Conservation (phyloP, 2,888 invertebrate genomes). For the Trimorus sp. region DNA sequence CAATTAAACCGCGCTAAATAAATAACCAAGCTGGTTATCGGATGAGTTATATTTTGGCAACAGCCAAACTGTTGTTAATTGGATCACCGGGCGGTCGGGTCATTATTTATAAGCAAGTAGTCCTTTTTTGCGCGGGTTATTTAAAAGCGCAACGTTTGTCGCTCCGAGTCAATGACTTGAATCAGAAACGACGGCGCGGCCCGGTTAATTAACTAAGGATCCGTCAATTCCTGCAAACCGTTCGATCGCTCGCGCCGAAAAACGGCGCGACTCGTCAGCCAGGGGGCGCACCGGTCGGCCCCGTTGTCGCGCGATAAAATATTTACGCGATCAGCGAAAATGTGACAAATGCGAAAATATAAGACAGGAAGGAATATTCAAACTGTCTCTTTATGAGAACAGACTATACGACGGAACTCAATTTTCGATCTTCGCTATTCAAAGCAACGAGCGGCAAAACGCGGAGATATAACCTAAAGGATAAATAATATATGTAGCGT, state of each 20-base stretch:
- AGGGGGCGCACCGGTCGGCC: neutral
- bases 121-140: conserved; percentile 5
- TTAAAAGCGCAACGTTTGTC: neutral
- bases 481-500: conserved; percentile 58
- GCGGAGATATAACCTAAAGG: conserved; percentile 46
- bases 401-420: conserved; percentile 50
- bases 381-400: conserved; percentile 54
- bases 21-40: conserved; percentile 17
- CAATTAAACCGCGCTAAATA: conserved; percentile 30
- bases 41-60: conserved; percentile 31
- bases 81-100: conserved; percentile 10
- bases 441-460: conserved; percentile 38
- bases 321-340: conserved; percentile 56
- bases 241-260: neutral
- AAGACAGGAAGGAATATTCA: conserved; percentile 56
- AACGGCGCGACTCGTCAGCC: conserved; percentile 1
- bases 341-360: conserved; percentile 59
- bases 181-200: conserved; percentile 8
- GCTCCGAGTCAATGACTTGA: conserved; percentile 11
- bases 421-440: conserved; percentile 51
- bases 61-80: conserved; percentile 25
- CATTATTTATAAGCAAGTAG: conserved; percentile 12
- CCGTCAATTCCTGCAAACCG: too few relatives aligned
- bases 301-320: conserved; percentile 42
- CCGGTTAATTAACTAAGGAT: too few relatives aligned